Evolutionary conservation across 2,797 vertebrate genomes (phyloP).

Genomic region (Siniperca scherzeri): DNA sequence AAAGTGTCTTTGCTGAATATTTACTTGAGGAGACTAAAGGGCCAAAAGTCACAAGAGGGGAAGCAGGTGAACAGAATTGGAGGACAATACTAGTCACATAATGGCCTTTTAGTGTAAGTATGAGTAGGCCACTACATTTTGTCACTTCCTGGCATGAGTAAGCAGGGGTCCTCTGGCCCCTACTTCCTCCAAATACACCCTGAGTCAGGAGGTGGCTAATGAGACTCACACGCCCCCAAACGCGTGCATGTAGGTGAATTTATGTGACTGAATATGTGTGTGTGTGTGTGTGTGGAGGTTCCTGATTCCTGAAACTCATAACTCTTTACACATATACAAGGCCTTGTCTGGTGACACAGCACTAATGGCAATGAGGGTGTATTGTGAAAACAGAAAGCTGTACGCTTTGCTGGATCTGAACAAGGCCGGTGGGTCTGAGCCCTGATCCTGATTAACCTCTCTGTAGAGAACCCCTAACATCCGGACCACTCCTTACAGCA

Average conservation of each 20-base stretch:
- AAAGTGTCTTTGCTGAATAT: neutral
- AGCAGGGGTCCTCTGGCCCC: slow-evolving; percentile 28
- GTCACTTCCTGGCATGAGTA: slow-evolving; percentile 65
- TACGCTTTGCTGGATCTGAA: slow-evolving; percentile 77
- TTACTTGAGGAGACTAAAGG: neutral
- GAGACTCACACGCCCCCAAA: slow-evolving; percentile 25
- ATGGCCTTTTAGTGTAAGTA: slow-evolving; percentile 27
- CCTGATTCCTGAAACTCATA: slow-evolving; percentile 49
- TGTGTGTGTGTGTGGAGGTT: slow-evolving; percentile 30
- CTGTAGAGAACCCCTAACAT: slow-evolving; percentile 59
- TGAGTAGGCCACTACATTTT: slow-evolving; percentile 37
- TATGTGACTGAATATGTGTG: slow-evolving; percentile 41
- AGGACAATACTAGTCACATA: slow-evolving; percentile 17
- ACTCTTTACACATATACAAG: slow-evolving; percentile 31
- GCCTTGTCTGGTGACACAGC: slow-evolving; percentile 70
- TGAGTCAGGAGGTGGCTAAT: slow-evolving; percentile 64
- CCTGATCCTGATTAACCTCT: slow-evolving; percentile 76
- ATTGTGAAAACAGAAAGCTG: slow-evolving; percentile 77
- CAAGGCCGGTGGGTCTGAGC: slow-evolving; percentile 64
- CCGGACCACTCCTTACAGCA: slow-evolving; percentile 56
- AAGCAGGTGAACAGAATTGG: slow-evolving; percentile 23
- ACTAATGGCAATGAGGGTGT: slow-evolving; percentile 61
- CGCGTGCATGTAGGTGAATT: slow-evolving; percentile 32
- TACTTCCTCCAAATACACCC: slow-evolving; percentile 64
- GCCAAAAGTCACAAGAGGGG: slow-evolving; percentile 1